phyloP scores from a whole-genome alignment of 2,888 invertebrate genomes.

The Conomelus anceps region DNA sequence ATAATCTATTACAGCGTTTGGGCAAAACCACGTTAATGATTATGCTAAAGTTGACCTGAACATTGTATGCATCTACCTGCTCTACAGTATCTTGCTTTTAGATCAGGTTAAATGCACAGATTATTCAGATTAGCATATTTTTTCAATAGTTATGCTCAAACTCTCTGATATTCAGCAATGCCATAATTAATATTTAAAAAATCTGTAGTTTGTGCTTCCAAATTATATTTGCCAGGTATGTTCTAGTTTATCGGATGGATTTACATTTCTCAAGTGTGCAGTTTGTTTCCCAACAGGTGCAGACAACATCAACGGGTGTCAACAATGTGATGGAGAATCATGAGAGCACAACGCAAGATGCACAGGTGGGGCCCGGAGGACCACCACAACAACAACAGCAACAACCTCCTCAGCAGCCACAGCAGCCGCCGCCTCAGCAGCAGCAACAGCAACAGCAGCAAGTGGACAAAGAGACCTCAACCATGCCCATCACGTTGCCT shows the following conservation, averaged over 20 bases:
- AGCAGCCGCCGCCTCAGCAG: slow-evolving; percentile 5
- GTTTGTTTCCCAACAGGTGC: not conserved
- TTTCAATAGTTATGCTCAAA: too few species aligned
- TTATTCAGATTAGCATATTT: too few species aligned
- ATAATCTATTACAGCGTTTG: too few species aligned
- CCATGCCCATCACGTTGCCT: slow-evolving; percentile 18
- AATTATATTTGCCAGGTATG: not conserved
- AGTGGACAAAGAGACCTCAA: slow-evolving; percentile 4
- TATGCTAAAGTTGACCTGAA: too few species aligned
- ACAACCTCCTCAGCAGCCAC: slow-evolving; percentile 17
- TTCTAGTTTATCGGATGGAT: not conserved
- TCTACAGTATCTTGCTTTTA: too few species aligned
- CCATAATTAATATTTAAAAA: too few species aligned
- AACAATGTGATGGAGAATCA: slow-evolving; percentile 3
- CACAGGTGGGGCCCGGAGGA: not conserved
- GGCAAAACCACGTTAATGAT: too few species aligned
- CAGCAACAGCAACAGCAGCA: not conserved
- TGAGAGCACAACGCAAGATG: slow-evolving; percentile 5
- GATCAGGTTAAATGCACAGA: too few species aligned
- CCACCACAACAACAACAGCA: slow-evolving; percentile 22
- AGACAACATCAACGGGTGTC: not conserved
- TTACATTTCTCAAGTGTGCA: not conserved
- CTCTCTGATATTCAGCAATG: too few species aligned
- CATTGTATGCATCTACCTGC: too few species aligned
- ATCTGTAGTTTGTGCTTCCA: too few species aligned